A percentile compares a stretch with the other conserved stretches of the same genome.
These are phyloP conservation scores for Heloderma charlesbogerti DNA, from an alignment of 2,113 vertebrate genomes.

Conservation along the genomic window DNA sequence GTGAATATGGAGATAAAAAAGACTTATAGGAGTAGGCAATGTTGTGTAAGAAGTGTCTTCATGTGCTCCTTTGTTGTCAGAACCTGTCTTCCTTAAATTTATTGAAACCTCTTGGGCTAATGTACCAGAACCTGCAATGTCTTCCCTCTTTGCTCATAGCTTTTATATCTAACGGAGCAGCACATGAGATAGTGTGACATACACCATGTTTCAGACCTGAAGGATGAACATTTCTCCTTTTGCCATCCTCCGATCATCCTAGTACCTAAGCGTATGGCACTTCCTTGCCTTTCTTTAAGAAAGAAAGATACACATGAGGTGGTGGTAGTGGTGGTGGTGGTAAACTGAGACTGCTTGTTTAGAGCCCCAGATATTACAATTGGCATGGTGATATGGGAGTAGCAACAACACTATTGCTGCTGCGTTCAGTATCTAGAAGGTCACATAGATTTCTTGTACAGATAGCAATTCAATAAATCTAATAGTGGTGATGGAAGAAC, in stretches of 20 bases:
- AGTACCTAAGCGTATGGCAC: background rate
- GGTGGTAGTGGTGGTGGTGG: no score
- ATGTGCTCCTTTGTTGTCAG: background rate
- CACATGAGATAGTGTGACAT: background rate
- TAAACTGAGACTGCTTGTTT: background rate
- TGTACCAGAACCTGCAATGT: background rate
- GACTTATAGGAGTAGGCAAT: background rate
- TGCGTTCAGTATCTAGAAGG: background rate
- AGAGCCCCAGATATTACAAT: background rate
- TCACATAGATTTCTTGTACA: background rate
- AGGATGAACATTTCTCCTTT: background rate
- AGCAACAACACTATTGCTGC: background rate
- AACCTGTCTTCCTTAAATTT: background rate
- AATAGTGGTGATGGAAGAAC: background rate
- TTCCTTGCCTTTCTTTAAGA: background rate
- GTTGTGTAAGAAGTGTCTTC: background rate
- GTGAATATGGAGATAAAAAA: background rate
- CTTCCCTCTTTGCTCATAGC: background rate
- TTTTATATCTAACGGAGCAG: background rate
- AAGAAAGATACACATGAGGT: background rate
- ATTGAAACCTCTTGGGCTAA: background rate
- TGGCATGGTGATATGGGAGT: background rate
- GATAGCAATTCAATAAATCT: conserved; percentile 12
- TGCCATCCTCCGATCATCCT: background rate
- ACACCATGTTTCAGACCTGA: background rate